Conservation (phyloP, 2,113 vertebrate genomes). For the Psittacula cyanocephala region DNA sequence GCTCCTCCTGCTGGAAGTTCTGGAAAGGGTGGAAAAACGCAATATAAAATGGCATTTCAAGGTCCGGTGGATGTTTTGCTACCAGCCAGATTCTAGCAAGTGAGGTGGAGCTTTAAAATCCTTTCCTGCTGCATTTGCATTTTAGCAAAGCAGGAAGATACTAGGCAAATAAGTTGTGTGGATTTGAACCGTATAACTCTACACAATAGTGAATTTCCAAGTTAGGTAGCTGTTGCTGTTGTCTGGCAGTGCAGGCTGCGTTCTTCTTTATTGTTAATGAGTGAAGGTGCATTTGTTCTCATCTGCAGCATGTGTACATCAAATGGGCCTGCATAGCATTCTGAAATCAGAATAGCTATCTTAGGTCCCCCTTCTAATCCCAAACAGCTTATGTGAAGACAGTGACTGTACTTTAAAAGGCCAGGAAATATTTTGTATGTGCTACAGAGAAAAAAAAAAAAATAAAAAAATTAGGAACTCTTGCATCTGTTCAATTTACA, state of each 20-base stretch:
- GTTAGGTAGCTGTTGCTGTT: background rate
- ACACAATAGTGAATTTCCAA: background rate
- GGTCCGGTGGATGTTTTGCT: background rate
- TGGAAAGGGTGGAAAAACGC: background rate
- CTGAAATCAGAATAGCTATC: background rate
- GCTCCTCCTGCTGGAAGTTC: background rate
- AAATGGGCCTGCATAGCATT: background rate
- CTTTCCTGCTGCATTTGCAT: background rate
- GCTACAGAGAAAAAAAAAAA: background rate
- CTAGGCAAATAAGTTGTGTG: background rate
- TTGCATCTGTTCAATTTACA: background rate
- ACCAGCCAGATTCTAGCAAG: background rate
- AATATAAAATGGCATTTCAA: fast-evolving
- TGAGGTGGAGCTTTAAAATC: background rate
- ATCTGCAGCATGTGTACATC: background rate
- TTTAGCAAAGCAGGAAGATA: background rate
- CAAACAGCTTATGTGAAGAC: background rate
- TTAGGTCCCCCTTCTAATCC: background rate
- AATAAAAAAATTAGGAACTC: background rate
- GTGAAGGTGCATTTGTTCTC: background rate
- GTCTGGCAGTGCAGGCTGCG: background rate
- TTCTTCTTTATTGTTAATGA: background rate
- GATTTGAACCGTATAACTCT: background rate
- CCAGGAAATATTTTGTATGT: background rate
- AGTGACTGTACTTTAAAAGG: background rate